Percentiles rank a stretch among this genome's conserved stretches.
Evolutionary conservation across 2,797 vertebrate genomes (phyloP).

Genomic region (Nyctalus aviator): DNA sequence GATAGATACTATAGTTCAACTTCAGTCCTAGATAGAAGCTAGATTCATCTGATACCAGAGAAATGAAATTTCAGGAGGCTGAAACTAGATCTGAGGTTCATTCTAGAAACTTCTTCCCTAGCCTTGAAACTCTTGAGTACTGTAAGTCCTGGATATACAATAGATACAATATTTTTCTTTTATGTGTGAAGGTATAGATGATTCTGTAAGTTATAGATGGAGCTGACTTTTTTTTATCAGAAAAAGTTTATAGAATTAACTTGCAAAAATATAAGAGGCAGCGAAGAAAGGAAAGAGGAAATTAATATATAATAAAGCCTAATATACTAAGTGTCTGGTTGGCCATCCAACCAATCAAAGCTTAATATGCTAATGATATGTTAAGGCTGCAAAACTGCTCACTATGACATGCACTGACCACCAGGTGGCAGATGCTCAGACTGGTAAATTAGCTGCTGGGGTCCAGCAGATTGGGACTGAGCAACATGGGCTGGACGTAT

Average conservation of each 20-base stretch:
- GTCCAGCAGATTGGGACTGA: too few species aligned
- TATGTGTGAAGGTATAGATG: constrained; percentile 19
- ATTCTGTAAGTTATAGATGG: constrained; percentile 43
- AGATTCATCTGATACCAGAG: constrained; percentile 31
- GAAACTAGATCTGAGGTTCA: background rate
- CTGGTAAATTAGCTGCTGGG: too few species aligned
- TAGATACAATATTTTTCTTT: constrained; percentile 1
- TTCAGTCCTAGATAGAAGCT: constrained; percentile 9
- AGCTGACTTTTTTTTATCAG: background rate
- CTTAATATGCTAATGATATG: too few species aligned
- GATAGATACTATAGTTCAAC: background rate
- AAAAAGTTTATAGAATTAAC: constrained; percentile 1
- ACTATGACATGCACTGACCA: too few species aligned
- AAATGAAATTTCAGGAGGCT: constrained; percentile 25
- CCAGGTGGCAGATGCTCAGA: too few species aligned
- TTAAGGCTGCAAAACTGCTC: too few species aligned
- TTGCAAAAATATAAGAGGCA: background rate
- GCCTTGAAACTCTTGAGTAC: background rate
- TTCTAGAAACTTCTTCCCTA: background rate
- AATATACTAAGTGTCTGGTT: too few species aligned
- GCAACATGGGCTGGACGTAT: too few species aligned
- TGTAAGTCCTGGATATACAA: background rate
- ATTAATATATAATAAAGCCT: too few species aligned
- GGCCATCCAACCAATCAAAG: too few species aligned
- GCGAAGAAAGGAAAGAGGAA: background rate